Base-by-base conservation (phyloP, 1,140 invertebrate species). In the Probaryconus sp. region DNA sequence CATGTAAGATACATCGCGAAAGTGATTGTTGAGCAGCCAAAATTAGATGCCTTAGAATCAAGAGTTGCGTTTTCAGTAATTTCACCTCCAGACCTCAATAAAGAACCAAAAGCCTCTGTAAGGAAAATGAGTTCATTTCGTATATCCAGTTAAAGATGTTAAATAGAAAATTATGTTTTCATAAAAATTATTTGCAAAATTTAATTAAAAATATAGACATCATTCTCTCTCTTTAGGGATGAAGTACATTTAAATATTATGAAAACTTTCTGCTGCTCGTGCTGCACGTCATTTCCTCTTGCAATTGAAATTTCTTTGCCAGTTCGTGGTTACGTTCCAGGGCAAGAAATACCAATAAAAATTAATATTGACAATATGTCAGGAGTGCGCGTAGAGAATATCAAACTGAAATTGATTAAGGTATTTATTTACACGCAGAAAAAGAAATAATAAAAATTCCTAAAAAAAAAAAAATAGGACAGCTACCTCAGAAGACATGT, bases 51-150 rank as follows among this genome's bases (percentile, higher is more conserved):
- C 85, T 92, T 94, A 77, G 93, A 94, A 77, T 91, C 91, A 26
- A 95, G 95, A 87, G 91, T 91, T 87, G 92, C 93, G 4, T 95
- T 96, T 76, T 94, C 93, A 13, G 92, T 96, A 6, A 92, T 95
- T 31, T 92, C 93, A 72, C 91, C 93, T 20, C 89, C 95, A 61
- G 94, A 96, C 86, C 89, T 96, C 56, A 96, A 96, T 87, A 87
- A 90, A 53, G 92, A 92, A 85, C 88, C 90, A 13, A 87, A 88
- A 61, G 86, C 90, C 14, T 87, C 80, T 69, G 87, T 88, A 82
- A 82, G 26, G 14, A 24, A 24, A 24, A 24, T 45, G 13, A 33
- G 16, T 40, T 10, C 7, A 7, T 13, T 13, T 51, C 14, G 13
- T 45, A 16, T n/a, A 14, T 28, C 16, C n/a, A 26, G 21, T 16